phyloP scores from a whole-genome alignment of 2,113 vertebrate genomes.

The Tachysurus fulvidraco region DNA sequence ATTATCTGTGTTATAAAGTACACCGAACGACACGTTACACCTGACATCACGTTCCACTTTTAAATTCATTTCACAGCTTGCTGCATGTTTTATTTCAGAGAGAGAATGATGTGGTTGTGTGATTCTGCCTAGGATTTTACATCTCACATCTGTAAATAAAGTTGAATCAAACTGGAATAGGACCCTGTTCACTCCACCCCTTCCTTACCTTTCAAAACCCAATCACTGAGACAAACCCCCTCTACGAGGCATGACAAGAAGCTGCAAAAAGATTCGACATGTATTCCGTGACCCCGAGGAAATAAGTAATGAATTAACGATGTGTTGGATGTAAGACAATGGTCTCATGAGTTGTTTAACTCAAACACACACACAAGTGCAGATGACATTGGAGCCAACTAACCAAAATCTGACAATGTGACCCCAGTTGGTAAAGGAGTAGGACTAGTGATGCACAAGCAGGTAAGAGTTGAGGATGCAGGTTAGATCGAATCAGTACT shows the following conservation, averaged over 20 bases:
- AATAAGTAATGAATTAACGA: not conserved
- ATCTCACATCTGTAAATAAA: not conserved
- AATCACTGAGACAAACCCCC: not conserved
- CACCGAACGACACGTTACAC: not conserved
- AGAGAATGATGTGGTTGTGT: no score
- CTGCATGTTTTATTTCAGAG: no score
- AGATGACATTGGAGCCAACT: not conserved
- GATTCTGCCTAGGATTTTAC: not conserved
- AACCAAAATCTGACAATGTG: not conserved
- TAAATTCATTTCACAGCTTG: not conserved
- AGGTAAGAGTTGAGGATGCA: not conserved
- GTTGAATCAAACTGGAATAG: not conserved
- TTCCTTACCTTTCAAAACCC: not conserved
- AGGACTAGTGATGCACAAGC: not conserved
- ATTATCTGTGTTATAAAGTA: not conserved
- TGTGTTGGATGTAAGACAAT: not conserved
- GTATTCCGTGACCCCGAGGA: not conserved
- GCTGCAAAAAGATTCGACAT: not conserved
- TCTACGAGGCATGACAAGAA: not conserved
- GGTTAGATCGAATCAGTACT: no score
- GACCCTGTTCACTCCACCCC: not conserved
- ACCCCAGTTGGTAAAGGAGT: not conserved
- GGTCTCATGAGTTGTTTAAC: not conserved
- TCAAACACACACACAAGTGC: not conserved
- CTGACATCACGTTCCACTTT: not conserved